phyloP scores from a whole-genome alignment of 92 coral and sea anemone genomes.

The Phymanthus crucifer region DNA sequence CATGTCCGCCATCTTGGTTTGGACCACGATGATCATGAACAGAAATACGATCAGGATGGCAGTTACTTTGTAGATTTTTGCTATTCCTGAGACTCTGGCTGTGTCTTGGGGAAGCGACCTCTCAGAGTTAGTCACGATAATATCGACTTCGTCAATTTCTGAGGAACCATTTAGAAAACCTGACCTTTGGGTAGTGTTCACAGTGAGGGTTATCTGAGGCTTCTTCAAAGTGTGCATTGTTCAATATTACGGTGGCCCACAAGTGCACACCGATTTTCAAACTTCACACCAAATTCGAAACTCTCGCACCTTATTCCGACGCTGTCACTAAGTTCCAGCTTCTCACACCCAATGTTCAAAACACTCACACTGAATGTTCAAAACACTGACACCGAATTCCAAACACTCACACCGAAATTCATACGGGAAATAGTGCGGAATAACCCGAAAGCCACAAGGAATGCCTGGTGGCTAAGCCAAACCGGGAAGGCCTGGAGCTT shows the following conservation, averaged over 20 bases:
- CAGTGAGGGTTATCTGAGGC: not conserved
- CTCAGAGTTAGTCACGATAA: not conserved
- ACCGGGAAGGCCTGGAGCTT: not conserved
- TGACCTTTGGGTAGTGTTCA: not conserved
- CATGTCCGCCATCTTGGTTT: no score
- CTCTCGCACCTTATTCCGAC: no score
- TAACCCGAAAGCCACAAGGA: not conserved
- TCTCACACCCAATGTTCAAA: not conserved
- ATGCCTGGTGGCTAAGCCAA: not conserved
- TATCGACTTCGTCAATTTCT: not conserved
- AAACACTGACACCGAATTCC: conserved; percentile 1
- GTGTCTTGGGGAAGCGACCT: not conserved
- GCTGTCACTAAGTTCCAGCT: not conserved
- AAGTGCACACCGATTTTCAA: conserved; percentile 1
- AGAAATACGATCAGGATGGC: conserved; percentile 18
- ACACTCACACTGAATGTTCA: conserved; percentile 4
- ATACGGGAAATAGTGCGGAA: not conserved
- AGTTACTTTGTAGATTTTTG: conserved; percentile 18
- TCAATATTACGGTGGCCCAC: not conserved
- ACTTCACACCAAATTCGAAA: not conserved
- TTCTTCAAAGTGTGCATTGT: no score
- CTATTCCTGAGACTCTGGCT: not conserved
- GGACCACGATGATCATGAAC: no score
- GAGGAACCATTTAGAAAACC: not conserved
- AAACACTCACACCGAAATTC: not conserved